These are phyloP conservation scores for Sinotaia quadrata DNA, from an alignment of 2,888 invertebrate genomes.

Conservation along the genomic window DNA sequence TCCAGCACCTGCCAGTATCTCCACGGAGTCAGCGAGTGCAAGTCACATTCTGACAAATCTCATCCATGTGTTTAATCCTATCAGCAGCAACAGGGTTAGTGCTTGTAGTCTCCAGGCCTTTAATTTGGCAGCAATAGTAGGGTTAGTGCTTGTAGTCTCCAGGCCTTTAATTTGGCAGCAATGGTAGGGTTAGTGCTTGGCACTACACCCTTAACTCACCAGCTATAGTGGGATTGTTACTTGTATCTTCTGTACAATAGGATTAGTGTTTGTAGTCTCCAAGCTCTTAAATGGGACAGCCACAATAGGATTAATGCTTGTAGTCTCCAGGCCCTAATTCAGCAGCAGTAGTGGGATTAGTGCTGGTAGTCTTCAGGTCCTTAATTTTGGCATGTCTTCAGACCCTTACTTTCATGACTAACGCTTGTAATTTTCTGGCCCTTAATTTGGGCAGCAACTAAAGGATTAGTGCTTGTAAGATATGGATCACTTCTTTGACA, in stretches of 20 bases:
- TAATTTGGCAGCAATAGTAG: constrained; percentile 28
- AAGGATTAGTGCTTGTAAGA: constrained; percentile 56
- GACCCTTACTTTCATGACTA: not conserved
- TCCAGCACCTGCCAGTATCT: constrained; percentile 72
- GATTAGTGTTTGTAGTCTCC: too few relatives aligned
- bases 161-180: not conserved
- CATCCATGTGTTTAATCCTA: constrained; percentile 84
- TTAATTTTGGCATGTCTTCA: not conserved
- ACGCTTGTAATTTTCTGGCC: too few relatives aligned
- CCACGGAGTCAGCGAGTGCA: constrained; percentile 64
- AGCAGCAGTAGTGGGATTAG: constrained; percentile 49
- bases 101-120: not conserved
- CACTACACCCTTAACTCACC: not conserved
- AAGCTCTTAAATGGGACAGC: constrained; percentile 82
- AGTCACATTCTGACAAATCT: constrained; percentile 86
- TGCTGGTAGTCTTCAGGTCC: not conserved
- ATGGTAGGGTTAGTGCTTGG: constrained; percentile 50
- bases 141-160: constrained; percentile 45
- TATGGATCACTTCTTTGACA: too few relatives aligned
- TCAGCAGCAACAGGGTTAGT: constrained; percentile 66
- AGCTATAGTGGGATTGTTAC: too few relatives aligned
- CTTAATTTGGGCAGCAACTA: constrained; percentile 79
- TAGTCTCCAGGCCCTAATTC: not conserved
- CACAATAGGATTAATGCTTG: constrained; percentile 56
- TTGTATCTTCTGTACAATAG: too few relatives aligned